Evolutionary conservation across 2,797 vertebrate genomes (phyloP).

Genomic region (Notoglanidium macrostoma): DNA sequence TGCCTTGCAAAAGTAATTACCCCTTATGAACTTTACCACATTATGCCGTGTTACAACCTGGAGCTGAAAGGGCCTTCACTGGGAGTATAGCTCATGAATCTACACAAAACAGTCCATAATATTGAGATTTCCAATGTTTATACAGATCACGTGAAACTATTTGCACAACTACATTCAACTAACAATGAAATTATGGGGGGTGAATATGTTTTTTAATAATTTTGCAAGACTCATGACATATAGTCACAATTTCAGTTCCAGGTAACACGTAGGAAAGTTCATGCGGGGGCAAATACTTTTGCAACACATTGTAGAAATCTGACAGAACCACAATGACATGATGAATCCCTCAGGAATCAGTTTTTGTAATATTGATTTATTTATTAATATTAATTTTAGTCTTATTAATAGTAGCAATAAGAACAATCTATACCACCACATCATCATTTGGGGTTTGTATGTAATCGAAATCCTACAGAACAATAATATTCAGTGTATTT

Average conservation of each 20-base stretch:
- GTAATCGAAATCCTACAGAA: not conserved
- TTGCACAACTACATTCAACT: not conserved
- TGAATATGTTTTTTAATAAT: not conserved
- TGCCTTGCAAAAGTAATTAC: not conserved
- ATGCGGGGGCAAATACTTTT: not conserved
- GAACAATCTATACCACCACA: not conserved
- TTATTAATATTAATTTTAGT: not conserved
- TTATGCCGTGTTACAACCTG: not conserved
- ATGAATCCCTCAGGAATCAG: not conserved
- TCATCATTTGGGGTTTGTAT: not conserved
- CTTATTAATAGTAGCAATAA: not conserved
- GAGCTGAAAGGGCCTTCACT: not conserved
- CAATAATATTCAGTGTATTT: not conserved
- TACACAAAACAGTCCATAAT: not conserved
- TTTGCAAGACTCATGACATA: not conserved
- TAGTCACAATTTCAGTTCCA: no score
- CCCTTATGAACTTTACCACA: not conserved
- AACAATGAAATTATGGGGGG: not conserved
- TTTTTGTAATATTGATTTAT: no score
- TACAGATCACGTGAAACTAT: not conserved
- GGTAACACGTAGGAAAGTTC: not conserved
- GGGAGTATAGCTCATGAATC: not conserved
- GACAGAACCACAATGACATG: not conserved
- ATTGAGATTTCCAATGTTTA: not conserved
- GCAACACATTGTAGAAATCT: not conserved